These are phyloP conservation scores for Leptarthrus brevirostris DNA, from an alignment of 2,888 invertebrate genomes.

Conservation along the genomic window DNA sequence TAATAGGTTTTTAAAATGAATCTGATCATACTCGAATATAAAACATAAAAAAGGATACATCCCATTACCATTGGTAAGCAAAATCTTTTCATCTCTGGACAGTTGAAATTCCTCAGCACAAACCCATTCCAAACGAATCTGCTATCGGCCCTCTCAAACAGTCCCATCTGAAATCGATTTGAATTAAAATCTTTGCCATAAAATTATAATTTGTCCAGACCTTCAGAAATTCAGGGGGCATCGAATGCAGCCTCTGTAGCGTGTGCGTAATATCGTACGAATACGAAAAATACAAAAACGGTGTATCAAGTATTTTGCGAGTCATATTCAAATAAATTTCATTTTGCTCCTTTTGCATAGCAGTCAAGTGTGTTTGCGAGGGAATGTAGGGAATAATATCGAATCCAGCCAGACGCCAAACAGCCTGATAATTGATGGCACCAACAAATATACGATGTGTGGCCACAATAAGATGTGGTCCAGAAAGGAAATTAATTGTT, in stretches of 20 bases:
- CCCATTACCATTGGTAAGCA: slow-evolving; percentile 92
- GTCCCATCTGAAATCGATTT: slow-evolving; percentile 71
- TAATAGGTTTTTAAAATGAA: too few species aligned
- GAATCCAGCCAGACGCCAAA: slow-evolving; percentile 82
- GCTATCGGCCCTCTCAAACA: slow-evolving; percentile 83
- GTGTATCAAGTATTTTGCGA: slow-evolving; percentile 82
- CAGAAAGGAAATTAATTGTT: slow-evolving; percentile 83
- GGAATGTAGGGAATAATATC: slow-evolving; percentile 88
- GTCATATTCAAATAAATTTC: slow-evolving; percentile 87
- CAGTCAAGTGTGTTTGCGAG: slow-evolving; percentile 85
- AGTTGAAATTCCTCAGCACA: slow-evolving; percentile 80
- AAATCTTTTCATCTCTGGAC: slow-evolving; percentile 80
- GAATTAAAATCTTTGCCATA: slow-evolving; percentile 55
- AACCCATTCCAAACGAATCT: slow-evolving; percentile 95
- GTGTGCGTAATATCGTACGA: slow-evolving; percentile 94
- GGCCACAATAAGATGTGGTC: slow-evolving; percentile 88
- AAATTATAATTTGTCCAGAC: slow-evolving; percentile 66
- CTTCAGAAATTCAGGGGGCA: slow-evolving; percentile 83
- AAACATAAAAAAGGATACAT: slow-evolving; percentile 70
- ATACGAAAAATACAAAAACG: slow-evolving; percentile 93
- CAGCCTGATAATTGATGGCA: slow-evolving; percentile 80
- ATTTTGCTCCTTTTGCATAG: slow-evolving; percentile 86
- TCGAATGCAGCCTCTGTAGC: slow-evolving; percentile 86
- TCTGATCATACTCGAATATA: too few species aligned
- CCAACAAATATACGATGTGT: slow-evolving; percentile 85